phyloP scores from a whole-genome alignment of 1,140 invertebrate species.

The Hormaphis cornu region DNA sequence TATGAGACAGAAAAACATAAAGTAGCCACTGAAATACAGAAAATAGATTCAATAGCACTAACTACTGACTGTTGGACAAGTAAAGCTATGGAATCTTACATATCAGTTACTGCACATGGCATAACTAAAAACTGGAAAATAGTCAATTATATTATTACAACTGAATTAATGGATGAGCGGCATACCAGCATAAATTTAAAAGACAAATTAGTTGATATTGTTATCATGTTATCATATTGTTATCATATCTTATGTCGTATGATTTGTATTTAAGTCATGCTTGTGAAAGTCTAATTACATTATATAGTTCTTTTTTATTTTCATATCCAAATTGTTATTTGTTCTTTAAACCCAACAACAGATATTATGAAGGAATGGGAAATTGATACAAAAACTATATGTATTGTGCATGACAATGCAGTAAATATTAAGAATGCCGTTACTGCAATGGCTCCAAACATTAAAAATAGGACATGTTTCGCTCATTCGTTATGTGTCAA shows the following conservation, averaged over 20 bases:
- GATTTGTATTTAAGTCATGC: too few species aligned
- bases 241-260: too few species aligned
- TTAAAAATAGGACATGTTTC: neutral
- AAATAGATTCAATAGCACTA: neutral
- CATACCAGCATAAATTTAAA: neutral
- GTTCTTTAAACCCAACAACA: too few species aligned
- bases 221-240: too few species aligned
- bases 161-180: neutral
- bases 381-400: neutral
- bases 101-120: neutral
- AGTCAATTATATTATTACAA: neutral
- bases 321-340: too few species aligned
- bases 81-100: constrained; percentile 4
- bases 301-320: too few species aligned
- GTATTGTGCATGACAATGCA: neutral
- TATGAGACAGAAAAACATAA: neutral
- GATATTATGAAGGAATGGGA: neutral
- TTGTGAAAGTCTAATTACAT: too few species aligned
- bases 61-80: constrained; percentile 2
- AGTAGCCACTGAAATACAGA: neutral
- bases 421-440: neutral
- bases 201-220: neutral
- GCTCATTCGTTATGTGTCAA: neutral
- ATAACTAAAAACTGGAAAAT: neutral
- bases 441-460: neutral